Evolutionary conservation across 2,888 invertebrate species (phyloP).

Genomic region (Noctuana brunneofusca): DNA sequence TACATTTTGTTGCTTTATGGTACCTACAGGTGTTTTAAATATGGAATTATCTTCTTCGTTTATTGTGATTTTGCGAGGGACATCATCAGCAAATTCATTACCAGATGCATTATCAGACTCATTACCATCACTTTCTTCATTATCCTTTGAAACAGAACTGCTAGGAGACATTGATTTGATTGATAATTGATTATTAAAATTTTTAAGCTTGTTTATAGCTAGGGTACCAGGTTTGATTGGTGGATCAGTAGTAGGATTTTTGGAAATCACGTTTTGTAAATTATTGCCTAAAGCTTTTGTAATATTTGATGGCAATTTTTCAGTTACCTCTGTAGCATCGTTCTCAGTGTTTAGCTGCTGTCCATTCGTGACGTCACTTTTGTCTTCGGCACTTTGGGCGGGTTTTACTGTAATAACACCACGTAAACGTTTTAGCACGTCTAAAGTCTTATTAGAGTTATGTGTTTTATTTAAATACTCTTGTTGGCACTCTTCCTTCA

Average conservation of each 20-base stretch:
- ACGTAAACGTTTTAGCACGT: slow-evolving; percentile 60
- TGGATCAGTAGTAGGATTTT: not conserved
- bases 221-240: slow-evolving; percentile 1
- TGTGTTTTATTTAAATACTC: slow-evolving; percentile 16
- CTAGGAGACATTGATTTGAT: slow-evolving; percentile 35
- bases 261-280: not conserved
- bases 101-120: slow-evolving; percentile 41
- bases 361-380: slow-evolving; percentile 9
- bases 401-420: slow-evolving; percentile 63
- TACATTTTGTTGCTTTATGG: slow-evolving; percentile 22
- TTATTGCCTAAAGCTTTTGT: slow-evolving; percentile 13
- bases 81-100: slow-evolving; percentile 37
- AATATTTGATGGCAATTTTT: slow-evolving; percentile 34
- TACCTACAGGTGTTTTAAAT: slow-evolving; percentile 24
- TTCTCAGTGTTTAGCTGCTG: slow-evolving; percentile 17
- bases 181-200: slow-evolving; percentile 52
- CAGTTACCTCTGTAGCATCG: slow-evolving; percentile 1
- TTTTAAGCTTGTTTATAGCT: slow-evolving; percentile 48
- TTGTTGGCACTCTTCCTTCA: not conserved
- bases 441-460: slow-evolving; percentile 45
- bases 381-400: slow-evolving; percentile 42
- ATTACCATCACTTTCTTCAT: slow-evolving; percentile 40
- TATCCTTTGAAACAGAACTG: slow-evolving; percentile 12
- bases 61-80: slow-evolving; percentile 32
- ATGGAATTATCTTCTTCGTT: slow-evolving; percentile 33